phyloP scores from a whole-genome alignment of 2,113 vertebrate species.

The Sinocyclocheilus grahami region DNA sequence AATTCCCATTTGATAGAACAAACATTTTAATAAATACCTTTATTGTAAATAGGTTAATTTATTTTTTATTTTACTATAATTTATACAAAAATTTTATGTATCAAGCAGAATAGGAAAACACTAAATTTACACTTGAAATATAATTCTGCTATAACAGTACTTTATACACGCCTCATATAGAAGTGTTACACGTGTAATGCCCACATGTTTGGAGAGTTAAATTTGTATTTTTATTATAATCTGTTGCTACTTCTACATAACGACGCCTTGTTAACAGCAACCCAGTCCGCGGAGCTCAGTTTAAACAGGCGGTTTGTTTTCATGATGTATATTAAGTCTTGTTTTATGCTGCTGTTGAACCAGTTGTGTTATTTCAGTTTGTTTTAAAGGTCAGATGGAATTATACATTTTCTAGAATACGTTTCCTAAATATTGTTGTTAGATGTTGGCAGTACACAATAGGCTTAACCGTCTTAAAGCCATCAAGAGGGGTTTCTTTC shows the following conservation, averaged over 20 bases:
- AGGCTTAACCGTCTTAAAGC: slow-evolving; percentile 64
- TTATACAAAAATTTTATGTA: background rate
- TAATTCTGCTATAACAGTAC: background rate
- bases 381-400: background rate
- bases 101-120: background rate
- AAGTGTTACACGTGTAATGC: background rate
- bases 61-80: background rate
- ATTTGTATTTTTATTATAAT: background rate
- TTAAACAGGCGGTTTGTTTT: background rate
- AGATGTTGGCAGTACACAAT: slow-evolving; percentile 55
- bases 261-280: too few species aligned
- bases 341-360: background rate
- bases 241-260: background rate
- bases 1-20: background rate
- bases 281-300: background rate
- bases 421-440: background rate
- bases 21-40: background rate
- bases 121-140: background rate
- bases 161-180: background rate
- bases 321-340: background rate
- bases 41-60: background rate
- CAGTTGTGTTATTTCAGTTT: background rate
- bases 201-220: background rate
- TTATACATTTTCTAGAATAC: background rate
- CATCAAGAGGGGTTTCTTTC: slow-evolving; percentile 60